Conservation (phyloP, 2,888 invertebrate genomes). For the Pemphredon lugubris region DNA sequence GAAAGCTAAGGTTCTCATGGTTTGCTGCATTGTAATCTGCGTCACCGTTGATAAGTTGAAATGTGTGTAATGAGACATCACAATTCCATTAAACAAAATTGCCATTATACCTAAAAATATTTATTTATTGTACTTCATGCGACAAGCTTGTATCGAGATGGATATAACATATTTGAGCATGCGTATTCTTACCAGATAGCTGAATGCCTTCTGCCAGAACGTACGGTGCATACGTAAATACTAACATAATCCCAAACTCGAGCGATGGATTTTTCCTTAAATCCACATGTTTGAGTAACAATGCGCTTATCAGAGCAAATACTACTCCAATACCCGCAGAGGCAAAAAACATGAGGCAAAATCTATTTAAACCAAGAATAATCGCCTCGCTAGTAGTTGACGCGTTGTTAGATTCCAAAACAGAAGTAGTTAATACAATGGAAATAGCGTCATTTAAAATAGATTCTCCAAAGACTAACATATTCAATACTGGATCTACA, state of each 20-base stretch:
- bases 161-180: slow-evolving; percentile 2
- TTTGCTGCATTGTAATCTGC: slow-evolving; percentile 99
- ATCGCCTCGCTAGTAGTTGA: slow-evolving; percentile 91
- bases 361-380: slow-evolving; percentile 92
- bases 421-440: slow-evolving; percentile 97
- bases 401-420: slow-evolving; percentile 87
- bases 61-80: slow-evolving; percentile 99
- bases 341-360: slow-evolving; percentile 98
- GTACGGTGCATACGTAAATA: slow-evolving; percentile 99
- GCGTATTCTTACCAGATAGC: slow-evolving; percentile 87
- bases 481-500: slow-evolving; percentile 98
- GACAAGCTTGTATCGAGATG: slow-evolving; percentile 7
- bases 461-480: slow-evolving; percentile 99
- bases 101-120: slow-evolving; percentile 95
- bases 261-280: slow-evolving; percentile 98
- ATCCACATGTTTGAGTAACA: slow-evolving; percentile 97
- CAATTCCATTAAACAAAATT: slow-evolving; percentile 98
- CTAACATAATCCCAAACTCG: slow-evolving; percentile 99
- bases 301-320: slow-evolving; percentile 95
- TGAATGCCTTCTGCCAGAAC: slow-evolving; percentile 98
- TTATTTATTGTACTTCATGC: slow-evolving; percentile 9
- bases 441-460: slow-evolving; percentile 99
- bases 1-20: slow-evolving; percentile 97
- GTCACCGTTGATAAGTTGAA: slow-evolving; percentile 98
- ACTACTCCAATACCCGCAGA: slow-evolving; percentile 98